phyloP scores from a whole-genome alignment of 2,113 vertebrate genomes.

The Rhineura floridana region DNA sequence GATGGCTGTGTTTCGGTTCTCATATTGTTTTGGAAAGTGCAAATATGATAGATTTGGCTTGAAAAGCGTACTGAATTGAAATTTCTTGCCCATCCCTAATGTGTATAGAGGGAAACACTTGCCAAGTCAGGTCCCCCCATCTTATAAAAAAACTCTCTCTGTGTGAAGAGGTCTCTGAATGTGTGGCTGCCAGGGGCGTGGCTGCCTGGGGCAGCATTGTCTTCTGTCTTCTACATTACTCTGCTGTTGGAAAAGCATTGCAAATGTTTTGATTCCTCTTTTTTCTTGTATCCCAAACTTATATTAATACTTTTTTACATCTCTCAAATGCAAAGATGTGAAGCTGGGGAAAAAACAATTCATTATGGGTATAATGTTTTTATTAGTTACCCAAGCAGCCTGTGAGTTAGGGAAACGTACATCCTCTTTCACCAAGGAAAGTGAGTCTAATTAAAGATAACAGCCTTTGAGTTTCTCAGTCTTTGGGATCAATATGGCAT shows the following conservation, averaged over 20 bases:
- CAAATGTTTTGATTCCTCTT: neutral
- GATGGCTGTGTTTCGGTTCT: no score
- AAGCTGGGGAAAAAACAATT: neutral
- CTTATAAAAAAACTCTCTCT: no score
- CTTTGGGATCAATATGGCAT: neutral
- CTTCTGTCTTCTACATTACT: neutral
- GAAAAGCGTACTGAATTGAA: no score
- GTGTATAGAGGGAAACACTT: no score
- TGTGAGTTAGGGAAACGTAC: neutral
- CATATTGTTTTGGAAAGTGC: no score
- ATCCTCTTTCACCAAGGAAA: neutral
- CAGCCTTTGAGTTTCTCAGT: neutral
- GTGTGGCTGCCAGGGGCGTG: no score
- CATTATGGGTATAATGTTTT: neutral
- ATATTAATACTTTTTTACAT: neutral
- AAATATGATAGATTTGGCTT: no score
- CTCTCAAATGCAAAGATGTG: neutral
- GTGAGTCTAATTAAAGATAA: neutral
- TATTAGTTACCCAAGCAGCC: neutral
- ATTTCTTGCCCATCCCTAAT: no score
- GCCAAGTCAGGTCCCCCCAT: no score
- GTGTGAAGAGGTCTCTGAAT: no score
- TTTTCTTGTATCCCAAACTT: neutral
- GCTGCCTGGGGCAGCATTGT: slow-evolving; percentile 24
- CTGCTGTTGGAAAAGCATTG: slow-evolving; percentile 4